Evolutionary conservation across 2,113 vertebrate genomes (phyloP).

Genomic region (Passer montanus): DNA sequence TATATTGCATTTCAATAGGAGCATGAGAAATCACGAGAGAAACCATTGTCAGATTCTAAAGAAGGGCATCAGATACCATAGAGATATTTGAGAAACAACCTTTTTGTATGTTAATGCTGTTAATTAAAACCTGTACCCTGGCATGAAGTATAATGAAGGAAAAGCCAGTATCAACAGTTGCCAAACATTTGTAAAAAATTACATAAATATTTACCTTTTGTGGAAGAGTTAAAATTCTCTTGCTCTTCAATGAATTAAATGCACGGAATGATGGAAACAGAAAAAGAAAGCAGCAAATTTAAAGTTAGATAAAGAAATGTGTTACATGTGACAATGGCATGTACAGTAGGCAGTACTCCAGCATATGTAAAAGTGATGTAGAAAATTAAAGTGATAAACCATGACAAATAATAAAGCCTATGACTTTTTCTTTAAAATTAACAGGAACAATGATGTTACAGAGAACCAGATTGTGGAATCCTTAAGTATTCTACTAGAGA

Average conservation of each 20-base stretch:
- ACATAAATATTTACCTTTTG: constrained; percentile 82
- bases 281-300: constrained; percentile 87
- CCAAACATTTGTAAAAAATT: constrained; percentile 69
- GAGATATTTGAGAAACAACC: neutral
- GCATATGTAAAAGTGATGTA: constrained; percentile 65
- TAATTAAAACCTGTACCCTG: neutral
- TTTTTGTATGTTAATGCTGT: neutral
- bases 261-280: constrained; percentile 86
- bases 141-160: neutral
- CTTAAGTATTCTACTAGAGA: neutral
- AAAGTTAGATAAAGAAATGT: constrained; percentile 80
- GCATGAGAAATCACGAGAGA: neutral
- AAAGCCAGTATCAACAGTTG: constrained; percentile 57
- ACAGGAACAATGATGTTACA: constrained; percentile 66
- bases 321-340: constrained; percentile 76
- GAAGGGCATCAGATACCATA: neutral
- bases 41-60: neutral
- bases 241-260: constrained; percentile 88
- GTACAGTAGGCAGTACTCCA: constrained; percentile 68
- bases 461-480: constrained; percentile 50
- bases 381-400: constrained; percentile 68
- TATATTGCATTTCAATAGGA: neutral
- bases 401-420: constrained; percentile 68
- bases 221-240: constrained; percentile 82
- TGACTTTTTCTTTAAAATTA: constrained; percentile 44